Evolutionary conservation across 2,113 vertebrate genomes (phyloP), one percentile per base, ranked within the genome.

Genomic region (Pleuronectes platessa): DNA sequence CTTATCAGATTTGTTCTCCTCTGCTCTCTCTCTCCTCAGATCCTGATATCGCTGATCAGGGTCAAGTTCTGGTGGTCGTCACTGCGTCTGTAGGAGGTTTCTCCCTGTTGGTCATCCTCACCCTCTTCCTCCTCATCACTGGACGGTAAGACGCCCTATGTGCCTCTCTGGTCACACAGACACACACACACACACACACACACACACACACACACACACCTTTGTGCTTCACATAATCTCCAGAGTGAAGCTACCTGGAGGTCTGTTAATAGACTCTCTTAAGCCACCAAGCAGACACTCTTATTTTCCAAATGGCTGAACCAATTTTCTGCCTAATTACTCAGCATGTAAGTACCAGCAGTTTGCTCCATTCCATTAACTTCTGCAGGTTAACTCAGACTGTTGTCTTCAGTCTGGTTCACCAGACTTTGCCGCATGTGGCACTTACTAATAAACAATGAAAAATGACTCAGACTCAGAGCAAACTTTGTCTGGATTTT

Each of bases 101-200:
- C 92, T 97, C 98, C 26, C 95, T 99, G 17, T 87, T 99, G 17
- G 94, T 99, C 90, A 99, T 99, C 87, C 97, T 99, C 37, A 99
- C 97, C 20, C 94, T 99, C 70, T 99, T 99, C 93, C 97, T 99
- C 88, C 94, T 99, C 72, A 99, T 99, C 91, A 99, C 98, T 47
- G 98, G 98, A 68, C 95, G 98, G 98, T 99, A 95, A 94, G 83
- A 75, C 27, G 5, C 4, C 51, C 20, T 54, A 6, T 53, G 6
- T 37, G 62, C 68, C 27, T 35, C 47, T 17, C 2, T 49, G 47
- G 47, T 49, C 47, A 31, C 27, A 31, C 27, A 31, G 5, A 31
- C 27, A 31, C 27, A 17, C 47, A 49, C 45, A 17, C 24, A 24
- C 63, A 31, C 60, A 45, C 62, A 54, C 47, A 71, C 23, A 21